These are phyloP conservation scores for Micropoecilia bifurca DNA, from an alignment of 2,797 vertebrate species.

Conservation along the genomic window DNA sequence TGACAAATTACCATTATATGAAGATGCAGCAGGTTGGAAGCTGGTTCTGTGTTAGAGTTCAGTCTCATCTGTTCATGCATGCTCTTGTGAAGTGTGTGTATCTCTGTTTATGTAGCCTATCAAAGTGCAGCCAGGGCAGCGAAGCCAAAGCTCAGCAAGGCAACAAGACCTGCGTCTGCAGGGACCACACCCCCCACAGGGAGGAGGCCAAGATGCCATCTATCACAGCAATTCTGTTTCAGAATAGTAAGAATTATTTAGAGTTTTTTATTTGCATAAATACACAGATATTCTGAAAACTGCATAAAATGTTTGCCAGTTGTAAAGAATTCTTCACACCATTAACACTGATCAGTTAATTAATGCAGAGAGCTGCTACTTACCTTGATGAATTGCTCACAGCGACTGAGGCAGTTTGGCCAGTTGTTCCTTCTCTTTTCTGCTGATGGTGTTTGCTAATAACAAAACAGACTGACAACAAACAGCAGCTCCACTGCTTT, in stretches of 20 bases:
- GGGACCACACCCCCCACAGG: constrained; percentile 46
- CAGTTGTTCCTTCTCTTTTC: not conserved
- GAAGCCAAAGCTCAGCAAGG: not conserved
- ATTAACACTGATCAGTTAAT: not conserved
- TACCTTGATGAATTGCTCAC: not conserved
- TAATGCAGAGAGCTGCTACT: not conserved
- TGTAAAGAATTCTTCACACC: not conserved
- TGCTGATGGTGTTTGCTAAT: not conserved
- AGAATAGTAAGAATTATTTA: not conserved
- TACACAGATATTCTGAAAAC: not conserved
- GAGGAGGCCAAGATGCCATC: not conserved
- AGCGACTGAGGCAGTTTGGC: not conserved
- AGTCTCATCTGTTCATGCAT: constrained; percentile 8
- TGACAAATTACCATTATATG: constrained; percentile 38
- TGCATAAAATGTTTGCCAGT: not conserved
- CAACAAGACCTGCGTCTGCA: constrained; percentile 29
- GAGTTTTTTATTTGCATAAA: not conserved
- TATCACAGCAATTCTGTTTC: not conserved
- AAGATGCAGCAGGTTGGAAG: constrained; percentile 27
- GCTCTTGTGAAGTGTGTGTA: constrained; percentile 16
- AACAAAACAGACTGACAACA: not conserved
- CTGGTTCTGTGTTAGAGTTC: constrained; percentile 3
- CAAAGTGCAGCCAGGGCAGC: constrained; percentile 36
- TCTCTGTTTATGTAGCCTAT: constrained; percentile 25
- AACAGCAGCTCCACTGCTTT: not conserved